These are phyloP conservation scores for Pseudopleuronectes americanus DNA, from an alignment of 2,797 vertebrate species.

Conservation along the genomic window DNA sequence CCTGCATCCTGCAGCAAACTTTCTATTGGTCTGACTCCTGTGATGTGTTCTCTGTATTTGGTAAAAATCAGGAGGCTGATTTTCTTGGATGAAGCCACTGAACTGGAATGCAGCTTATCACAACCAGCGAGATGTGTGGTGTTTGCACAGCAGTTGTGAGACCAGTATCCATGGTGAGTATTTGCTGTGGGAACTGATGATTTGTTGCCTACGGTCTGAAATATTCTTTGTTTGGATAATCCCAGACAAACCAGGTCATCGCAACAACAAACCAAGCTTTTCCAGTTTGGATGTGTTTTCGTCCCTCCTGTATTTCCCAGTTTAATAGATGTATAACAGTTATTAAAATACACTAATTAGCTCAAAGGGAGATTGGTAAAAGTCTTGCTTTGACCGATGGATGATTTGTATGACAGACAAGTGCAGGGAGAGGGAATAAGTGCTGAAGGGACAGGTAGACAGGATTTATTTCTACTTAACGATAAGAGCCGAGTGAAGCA, in stretches of 20 bases:
- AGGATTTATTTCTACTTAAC: constrained; percentile 52
- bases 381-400: neutral
- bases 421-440: constrained; percentile 23
- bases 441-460: constrained; percentile 6
- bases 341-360: neutral
- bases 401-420: constrained; percentile 34
- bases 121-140: too few relatives aligned
- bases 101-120: too few relatives aligned
- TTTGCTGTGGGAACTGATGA: too few relatives aligned
- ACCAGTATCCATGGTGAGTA: too few relatives aligned
- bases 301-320: too few relatives aligned
- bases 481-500: constrained; percentile 41
- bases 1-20: too few relatives aligned
- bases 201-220: neutral
- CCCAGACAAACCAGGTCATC: neutral
- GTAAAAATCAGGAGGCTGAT: too few relatives aligned
- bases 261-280: neutral
- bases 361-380: neutral
- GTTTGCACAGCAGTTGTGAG: too few relatives aligned
- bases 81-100: too few relatives aligned
- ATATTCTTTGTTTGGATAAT: neutral
- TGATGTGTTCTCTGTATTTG: too few relatives aligned
- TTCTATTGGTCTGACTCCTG: too few relatives aligned
- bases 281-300: neutral
- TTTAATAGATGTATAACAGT: too few relatives aligned